Percentiles rank a stretch among this genome's conserved stretches.
Evolutionary conservation across 2,888 invertebrate species (phyloP).

Genomic region (Drosophila mimica): DNA sequence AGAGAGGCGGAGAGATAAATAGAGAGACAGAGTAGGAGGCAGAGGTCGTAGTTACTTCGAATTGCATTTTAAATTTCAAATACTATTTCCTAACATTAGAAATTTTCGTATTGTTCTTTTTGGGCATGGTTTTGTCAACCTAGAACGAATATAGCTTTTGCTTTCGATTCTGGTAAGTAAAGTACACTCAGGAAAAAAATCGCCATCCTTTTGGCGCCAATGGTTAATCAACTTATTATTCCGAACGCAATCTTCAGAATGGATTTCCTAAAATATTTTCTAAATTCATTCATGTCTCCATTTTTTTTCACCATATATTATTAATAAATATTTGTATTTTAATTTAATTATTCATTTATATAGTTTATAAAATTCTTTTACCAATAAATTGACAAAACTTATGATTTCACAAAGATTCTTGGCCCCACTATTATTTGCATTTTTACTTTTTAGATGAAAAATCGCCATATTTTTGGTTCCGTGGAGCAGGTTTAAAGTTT

Average conservation of each 20-base stretch:
- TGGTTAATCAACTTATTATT: too few species aligned
- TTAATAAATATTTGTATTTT: too few species aligned
- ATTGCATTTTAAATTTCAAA: neutral
- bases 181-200: neutral
- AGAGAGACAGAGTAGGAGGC: neutral
- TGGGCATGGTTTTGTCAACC: neutral
- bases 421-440: too few species aligned
- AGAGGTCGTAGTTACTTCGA: neutral
- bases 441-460: neutral
- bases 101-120: neutral
- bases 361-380: too few species aligned
- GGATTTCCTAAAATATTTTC: too few species aligned
- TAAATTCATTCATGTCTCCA: neutral
- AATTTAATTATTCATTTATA: too few species aligned
- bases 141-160: neutral
- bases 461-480: neutral
- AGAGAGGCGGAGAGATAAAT: neutral
- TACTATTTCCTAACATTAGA: neutral
- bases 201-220: neutral
- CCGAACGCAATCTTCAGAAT: too few species aligned
- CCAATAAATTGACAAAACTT: too few species aligned
- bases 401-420: too few species aligned
- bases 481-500: neutral
- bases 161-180: neutral
- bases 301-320: too few species aligned